Percentiles rank a stretch among this genome's conserved stretches.
Evolutionary conservation across 2,888 invertebrate species (phyloP).

Genomic region (Mesochorus sp.): DNA sequence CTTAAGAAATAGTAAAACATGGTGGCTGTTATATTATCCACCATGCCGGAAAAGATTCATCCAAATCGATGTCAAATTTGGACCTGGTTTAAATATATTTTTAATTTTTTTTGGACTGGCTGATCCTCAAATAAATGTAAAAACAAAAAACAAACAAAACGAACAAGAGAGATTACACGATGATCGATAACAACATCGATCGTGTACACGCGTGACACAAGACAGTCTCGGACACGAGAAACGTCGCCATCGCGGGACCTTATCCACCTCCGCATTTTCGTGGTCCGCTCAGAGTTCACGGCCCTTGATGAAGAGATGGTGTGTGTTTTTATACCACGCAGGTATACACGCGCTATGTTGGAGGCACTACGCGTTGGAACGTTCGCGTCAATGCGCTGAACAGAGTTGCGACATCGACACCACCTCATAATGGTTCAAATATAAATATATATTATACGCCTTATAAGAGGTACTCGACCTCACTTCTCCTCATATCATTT

Average conservation of each 20-base stretch:
- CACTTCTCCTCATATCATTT: conserved; percentile 23
- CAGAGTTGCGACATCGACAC: conserved; percentile 60
- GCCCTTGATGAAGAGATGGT: conserved; percentile 1
- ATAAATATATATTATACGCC: conserved; percentile 5
- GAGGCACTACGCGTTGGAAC: conserved; percentile 38
- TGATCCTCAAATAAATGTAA: neutral
- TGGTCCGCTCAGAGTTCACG: conserved; percentile 36
- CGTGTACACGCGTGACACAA: conserved; percentile 49
- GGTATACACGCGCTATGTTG: too few species aligned
- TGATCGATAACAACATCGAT: conserved; percentile 29
- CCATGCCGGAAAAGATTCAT: neutral
- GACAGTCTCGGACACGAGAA: conserved; percentile 47
- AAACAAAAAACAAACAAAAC: neutral
- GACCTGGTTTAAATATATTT: neutral
- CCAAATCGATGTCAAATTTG: neutral
- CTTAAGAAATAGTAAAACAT: too few species aligned
- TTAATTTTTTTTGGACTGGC: neutral
- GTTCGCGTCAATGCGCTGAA: conserved; percentile 20
- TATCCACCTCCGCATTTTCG: conserved; percentile 50
- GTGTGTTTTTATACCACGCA: neutral
- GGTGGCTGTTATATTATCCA: too few species aligned
- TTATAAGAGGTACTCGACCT: conserved; percentile 3
- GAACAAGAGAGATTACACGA: conserved; percentile 28
- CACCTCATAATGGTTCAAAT: conserved; percentile 32
- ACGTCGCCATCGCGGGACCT: conserved; percentile 49